phyloP scores from a whole-genome alignment of 2,888 invertebrate species.

The Drosophila anomelani region DNA sequence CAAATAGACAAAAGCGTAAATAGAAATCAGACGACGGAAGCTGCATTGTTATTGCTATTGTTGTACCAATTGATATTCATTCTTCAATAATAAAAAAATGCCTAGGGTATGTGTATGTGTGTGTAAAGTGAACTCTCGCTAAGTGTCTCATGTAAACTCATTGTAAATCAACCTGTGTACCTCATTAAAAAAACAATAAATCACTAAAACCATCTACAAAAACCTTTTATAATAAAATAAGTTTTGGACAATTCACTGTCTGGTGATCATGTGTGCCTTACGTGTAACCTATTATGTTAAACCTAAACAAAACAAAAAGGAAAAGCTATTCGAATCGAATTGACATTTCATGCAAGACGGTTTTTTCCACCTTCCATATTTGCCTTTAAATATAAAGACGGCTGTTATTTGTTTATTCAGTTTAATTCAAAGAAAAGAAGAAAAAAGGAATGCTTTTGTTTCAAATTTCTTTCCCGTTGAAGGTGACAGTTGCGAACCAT shows the following conservation, averaged over 20 bases:
- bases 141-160: slow-evolving; percentile 8
- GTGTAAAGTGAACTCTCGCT: slow-evolving; percentile 26
- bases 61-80: slow-evolving; percentile 42
- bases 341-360: neutral
- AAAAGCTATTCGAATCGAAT: slow-evolving; percentile 12
- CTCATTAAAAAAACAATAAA: slow-evolving; percentile 22
- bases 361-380: neutral
- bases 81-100: slow-evolving; percentile 52
- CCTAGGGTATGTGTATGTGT: slow-evolving; percentile 66
- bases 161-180: slow-evolving; percentile 18
- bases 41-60: slow-evolving; percentile 15
- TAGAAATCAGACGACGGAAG: slow-evolving; percentile 33
- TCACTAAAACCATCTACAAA: neutral
- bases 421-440: slow-evolving; percentile 1
- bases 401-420: slow-evolving; percentile 35
- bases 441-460: slow-evolving; percentile 5
- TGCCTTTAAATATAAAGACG: neutral
- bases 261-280: slow-evolving; percentile 35
- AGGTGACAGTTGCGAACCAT: slow-evolving; percentile 3
- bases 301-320: slow-evolving; percentile 10
- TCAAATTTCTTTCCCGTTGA: slow-evolving; percentile 6
- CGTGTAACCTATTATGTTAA: slow-evolving; percentile 1
- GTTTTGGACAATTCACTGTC: neutral
- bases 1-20: slow-evolving; percentile 9
- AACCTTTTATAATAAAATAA: neutral